phyloP scores from a whole-genome alignment of 2,888 invertebrate genomes.

The Cepaea hortensis region DNA sequence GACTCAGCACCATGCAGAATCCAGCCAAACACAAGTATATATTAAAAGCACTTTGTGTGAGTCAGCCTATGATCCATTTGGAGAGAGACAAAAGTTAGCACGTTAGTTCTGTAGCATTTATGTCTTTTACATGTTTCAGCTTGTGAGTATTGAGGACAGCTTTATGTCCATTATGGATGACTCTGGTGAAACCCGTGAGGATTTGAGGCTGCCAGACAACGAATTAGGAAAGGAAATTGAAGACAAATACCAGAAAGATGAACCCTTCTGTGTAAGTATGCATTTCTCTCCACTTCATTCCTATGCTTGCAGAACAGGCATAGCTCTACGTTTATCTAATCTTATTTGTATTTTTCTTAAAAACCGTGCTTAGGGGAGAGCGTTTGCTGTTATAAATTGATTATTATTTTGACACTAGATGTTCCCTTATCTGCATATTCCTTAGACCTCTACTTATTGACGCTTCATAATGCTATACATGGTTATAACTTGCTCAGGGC shows the following conservation, averaged over 20 bases:
- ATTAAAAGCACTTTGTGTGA: no score
- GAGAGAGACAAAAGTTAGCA: no score
- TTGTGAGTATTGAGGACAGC: constrained; percentile 93
- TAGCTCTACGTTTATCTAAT: background rate
- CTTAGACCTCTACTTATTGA: no score
- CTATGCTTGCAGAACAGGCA: background rate
- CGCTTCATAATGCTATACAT: no score
- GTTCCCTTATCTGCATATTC: no score
- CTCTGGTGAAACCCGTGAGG: constrained; percentile 94
- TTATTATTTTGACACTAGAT: no score
- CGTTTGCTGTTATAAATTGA: no score
- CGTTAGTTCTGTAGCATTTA: no score
- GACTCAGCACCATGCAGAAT: no score
- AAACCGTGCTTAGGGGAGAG: background rate
- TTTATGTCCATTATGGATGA: constrained; percentile 97
- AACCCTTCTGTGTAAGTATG: constrained; percentile 54
- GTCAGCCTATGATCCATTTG: no score
- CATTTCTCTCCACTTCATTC: background rate
- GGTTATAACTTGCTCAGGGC: no score
- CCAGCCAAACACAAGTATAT: no score
- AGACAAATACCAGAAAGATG: constrained; percentile 57
- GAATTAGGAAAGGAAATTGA: constrained; percentile 84
- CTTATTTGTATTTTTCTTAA: background rate
- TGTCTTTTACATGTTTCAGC: constrained; percentile 77
- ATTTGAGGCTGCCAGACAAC: constrained; percentile 95